phyloP scores from a whole-genome alignment of 2,113 vertebrate species.

The Podilymbus podiceps region DNA sequence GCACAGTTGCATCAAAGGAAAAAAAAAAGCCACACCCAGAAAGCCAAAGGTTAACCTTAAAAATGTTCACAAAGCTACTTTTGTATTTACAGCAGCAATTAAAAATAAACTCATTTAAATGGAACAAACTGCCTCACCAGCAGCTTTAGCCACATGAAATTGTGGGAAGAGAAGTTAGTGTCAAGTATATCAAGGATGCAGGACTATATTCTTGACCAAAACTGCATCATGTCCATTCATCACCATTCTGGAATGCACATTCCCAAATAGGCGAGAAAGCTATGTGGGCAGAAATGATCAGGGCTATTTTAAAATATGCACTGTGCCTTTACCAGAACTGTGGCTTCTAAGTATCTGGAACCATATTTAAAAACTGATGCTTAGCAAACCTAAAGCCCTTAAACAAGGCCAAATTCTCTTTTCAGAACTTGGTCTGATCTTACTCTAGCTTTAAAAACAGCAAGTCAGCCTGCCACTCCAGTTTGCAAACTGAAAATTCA shows the following conservation, averaged over 20 bases:
- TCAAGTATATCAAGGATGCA: background rate
- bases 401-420: background rate
- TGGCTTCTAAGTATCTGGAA: background rate
- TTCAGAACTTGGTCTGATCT: background rate
- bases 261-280: background rate
- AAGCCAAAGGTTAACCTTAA: background rate
- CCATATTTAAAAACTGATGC: background rate
- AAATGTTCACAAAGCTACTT: background rate
- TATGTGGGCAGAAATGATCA: background rate
- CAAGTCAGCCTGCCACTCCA: background rate
- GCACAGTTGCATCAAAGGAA: background rate
- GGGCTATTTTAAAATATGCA: background rate
- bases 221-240: background rate
- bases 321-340: background rate
- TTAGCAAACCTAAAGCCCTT: background rate
- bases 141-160: background rate
- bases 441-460: background rate
- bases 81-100: background rate
- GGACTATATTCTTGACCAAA: background rate
- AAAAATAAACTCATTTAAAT: background rate
- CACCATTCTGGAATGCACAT: slow-evolving; percentile 41
- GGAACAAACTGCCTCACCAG: background rate
- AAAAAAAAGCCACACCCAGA: background rate
- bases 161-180: too few species aligned
- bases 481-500: background rate